A percentile compares a stretch with the other conserved stretches of the same genome.
Evolutionary conservation across 2,113 vertebrate genomes (phyloP).

Genomic region (Phalacrocorax pelagicus): DNA sequence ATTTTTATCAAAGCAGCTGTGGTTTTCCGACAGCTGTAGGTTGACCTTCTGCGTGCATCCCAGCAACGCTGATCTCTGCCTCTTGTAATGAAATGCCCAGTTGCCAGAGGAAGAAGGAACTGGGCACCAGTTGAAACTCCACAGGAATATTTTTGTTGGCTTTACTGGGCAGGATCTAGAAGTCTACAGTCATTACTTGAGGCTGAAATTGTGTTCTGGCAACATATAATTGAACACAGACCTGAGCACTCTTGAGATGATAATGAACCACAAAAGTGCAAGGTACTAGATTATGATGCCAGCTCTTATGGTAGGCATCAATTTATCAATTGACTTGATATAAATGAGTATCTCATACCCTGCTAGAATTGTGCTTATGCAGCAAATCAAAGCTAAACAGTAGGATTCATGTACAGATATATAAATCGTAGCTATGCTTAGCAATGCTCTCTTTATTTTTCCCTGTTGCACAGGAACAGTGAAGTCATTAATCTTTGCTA

Average conservation of each 20-base stretch:
- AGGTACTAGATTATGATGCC: conserved; percentile 7
- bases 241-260: neutral
- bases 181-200: neutral
- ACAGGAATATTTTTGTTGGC: neutral
- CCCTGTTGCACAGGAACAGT: neutral
- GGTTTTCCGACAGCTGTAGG: neutral
- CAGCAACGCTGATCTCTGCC: neutral
- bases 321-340: conserved; percentile 41
- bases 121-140: neutral
- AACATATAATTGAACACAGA: neutral
- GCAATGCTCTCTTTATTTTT: neutral
- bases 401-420: neutral
- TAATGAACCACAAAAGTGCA: neutral
- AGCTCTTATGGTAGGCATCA: neutral
- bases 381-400: conserved; percentile 14
- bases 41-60: fast-evolving
- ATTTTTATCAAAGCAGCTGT: neutral
- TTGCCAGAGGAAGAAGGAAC: neutral
- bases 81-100: neutral
- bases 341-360: neutral
- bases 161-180: neutral
- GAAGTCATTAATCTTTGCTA: neutral
- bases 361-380: neutral
- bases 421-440: neutral
- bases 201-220: neutral